A percentile compares a stretch with the other conserved stretches of the same genome.
Conservation (phyloP, 1,140 invertebrate species). For the Arion vulgaris region DNA sequence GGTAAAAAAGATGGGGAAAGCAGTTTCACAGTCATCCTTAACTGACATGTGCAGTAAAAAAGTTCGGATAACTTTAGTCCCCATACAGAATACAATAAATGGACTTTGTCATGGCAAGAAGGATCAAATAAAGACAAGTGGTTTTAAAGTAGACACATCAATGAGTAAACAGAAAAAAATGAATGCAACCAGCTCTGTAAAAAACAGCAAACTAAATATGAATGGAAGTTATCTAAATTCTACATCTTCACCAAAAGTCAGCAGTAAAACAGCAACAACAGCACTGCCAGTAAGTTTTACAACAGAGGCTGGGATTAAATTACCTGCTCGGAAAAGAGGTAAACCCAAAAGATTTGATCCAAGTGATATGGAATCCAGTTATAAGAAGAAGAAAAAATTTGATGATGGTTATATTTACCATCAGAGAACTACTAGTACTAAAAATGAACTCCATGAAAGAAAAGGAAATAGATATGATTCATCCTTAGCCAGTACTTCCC, state of each 20-base stretch:
- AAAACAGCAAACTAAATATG: neutral
- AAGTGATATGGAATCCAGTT: constrained; percentile 36
- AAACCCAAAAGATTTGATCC: constrained; percentile 36
- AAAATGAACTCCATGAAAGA: neutral
- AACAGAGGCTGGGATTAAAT: neutral
- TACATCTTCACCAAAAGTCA: neutral
- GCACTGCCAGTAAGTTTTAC: neutral
- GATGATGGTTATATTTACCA: neutral
- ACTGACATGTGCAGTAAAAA: neutral
- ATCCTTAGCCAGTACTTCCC: neutral
- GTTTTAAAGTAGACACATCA: neutral
- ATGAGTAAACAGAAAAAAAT: neutral
- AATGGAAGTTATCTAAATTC: neutral
- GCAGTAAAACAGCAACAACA: neutral
- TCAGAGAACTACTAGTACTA: neutral
- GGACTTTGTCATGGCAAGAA: neutral
- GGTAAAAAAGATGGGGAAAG: neutral
- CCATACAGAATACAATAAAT: neutral
- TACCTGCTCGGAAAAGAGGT: constrained; percentile 24
- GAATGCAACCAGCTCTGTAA: neutral
- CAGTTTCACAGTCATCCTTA: neutral
- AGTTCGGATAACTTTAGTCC: no score
- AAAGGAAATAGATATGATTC: neutral
- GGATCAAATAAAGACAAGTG: neutral
- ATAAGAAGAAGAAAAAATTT: constrained; percentile 33